Evolutionary conservation across 2,888 invertebrate species (phyloP).

Genomic region (Eristalinus aeneus): DNA sequence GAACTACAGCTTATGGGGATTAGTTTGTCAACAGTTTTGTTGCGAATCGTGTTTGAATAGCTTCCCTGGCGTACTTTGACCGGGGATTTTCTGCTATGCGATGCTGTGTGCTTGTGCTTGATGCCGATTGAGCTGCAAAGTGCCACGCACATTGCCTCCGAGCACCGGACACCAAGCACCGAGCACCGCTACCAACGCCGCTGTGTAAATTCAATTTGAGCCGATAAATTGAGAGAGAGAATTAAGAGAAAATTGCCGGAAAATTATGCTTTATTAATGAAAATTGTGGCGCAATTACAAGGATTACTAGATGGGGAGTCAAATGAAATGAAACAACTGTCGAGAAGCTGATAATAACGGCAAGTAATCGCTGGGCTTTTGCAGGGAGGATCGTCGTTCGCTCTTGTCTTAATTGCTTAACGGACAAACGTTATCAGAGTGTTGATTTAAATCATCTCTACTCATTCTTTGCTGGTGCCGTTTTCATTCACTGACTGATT

Average conservation of each 20-base stretch:
- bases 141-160: not conserved
- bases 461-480: no score
- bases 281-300: constrained; percentile 30
- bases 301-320: not conserved
- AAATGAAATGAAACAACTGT: not conserved
- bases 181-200: not conserved
- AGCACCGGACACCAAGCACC: not conserved
- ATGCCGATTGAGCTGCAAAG: constrained; percentile 24
- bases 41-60: constrained; percentile 22
- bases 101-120: not conserved
- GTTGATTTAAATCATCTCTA: no score
- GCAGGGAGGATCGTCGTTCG: no score
- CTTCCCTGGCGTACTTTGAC: not conserved
- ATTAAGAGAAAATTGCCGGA: constrained; percentile 23
- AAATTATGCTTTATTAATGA: constrained; percentile 28
- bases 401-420: no score
- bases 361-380: no score
- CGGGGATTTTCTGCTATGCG: not conserved
- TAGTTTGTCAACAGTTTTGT: constrained; percentile 63
- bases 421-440: no score
- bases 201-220: constrained; percentile 45
- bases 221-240: constrained; percentile 27
- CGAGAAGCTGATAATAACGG: not conserved
- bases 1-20: constrained; percentile 54
- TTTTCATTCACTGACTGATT: no score